Evolutionary conservation across 2,888 invertebrate genomes (phyloP).

Genomic region (Phaedon cochleariae): DNA sequence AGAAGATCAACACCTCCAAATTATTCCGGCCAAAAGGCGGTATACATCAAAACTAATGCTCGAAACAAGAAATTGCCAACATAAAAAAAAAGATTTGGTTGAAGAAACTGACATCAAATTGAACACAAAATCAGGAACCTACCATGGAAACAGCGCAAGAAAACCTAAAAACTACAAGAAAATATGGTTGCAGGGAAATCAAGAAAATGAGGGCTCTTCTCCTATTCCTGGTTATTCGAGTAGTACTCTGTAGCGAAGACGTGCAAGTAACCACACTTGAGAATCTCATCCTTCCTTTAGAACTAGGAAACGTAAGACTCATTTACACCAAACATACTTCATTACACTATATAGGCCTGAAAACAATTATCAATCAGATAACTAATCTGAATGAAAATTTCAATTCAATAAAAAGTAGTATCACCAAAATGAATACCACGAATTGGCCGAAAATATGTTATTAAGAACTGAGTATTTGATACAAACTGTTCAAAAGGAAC

Average conservation of each 20-base stretch:
- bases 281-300: neutral
- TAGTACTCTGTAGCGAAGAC: neutral
- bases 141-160: neutral
- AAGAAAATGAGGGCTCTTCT: neutral
- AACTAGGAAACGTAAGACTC: constrained; percentile 3
- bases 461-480: too few species aligned
- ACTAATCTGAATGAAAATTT: too few species aligned
- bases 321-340: constrained; percentile 16
- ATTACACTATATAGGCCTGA: neutral
- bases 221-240: constrained; percentile 1
- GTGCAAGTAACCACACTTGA: neutral
- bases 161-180: constrained; percentile 3
- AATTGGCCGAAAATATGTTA: too few species aligned
- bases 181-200: constrained; percentile 1
- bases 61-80: neutral
- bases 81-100: neutral
- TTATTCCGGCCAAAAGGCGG: neutral
- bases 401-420: too few species aligned
- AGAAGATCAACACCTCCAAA: neutral
- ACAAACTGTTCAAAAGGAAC: too few species aligned
- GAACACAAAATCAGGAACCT: neutral
- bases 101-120: neutral
- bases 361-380: neutral
- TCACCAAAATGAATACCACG: too few species aligned
- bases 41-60: neutral